Conservation (phyloP, 2,113 vertebrate genomes). For the Scatophagus argus region DNA sequence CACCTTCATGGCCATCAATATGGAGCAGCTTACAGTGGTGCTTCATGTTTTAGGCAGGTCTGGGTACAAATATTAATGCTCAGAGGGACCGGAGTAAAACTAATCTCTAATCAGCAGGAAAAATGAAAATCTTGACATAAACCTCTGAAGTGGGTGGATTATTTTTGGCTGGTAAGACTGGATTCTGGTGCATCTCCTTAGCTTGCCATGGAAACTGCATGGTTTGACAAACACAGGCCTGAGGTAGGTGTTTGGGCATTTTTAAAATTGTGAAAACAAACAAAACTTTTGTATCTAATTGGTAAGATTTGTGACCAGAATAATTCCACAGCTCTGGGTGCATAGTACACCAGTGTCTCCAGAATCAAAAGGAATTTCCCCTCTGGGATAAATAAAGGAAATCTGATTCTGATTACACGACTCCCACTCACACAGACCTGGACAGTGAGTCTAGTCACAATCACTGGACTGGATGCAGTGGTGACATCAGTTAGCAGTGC, state of each 20-base stretch:
- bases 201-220: background rate
- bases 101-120: conserved; percentile 1
- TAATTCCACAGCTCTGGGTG: background rate
- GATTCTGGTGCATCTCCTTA: background rate
- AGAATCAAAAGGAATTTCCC: too few relatives aligned
- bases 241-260: background rate
- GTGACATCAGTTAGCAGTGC: background rate
- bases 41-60: too few relatives aligned
- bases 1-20: conserved; percentile 11
- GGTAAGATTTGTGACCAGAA: background rate
- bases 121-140: conserved; percentile 5
- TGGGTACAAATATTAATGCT: background rate
- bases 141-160: conserved; percentile 7
- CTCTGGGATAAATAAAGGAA: too few relatives aligned
- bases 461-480: background rate
- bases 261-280: background rate
- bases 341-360: too few relatives aligned
- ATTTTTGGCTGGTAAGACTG: background rate
- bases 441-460: background rate
- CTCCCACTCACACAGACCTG: background rate
- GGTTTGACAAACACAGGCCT: background rate
- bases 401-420: too few relatives aligned
- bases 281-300: background rate
- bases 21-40: background rate
- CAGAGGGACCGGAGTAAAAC: background rate